Conservation (phyloP, 2,113 vertebrate species). For the Guaruba guarouba region DNA sequence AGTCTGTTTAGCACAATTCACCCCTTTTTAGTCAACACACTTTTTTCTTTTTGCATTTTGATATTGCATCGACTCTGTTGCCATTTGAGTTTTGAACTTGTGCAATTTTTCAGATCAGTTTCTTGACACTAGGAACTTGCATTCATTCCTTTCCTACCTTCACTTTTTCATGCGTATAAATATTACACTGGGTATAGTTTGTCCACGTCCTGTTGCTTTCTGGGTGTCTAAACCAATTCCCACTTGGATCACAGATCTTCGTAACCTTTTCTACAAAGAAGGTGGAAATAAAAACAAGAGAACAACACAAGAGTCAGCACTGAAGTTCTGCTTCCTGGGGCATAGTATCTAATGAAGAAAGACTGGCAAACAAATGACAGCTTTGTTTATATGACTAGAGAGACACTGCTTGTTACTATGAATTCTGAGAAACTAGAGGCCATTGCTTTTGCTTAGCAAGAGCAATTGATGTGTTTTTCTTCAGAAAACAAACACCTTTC, state of each 20-base stretch:
- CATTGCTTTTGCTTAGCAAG: constrained; percentile 19
- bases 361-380: not conserved
- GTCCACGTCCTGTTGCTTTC: constrained; percentile 94
- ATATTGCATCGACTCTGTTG: not conserved
- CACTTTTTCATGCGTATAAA: constrained; percentile 81
- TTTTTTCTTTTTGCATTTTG: not conserved
- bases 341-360: not conserved
- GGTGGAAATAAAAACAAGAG: not conserved
- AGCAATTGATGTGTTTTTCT: not conserved
- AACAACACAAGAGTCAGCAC: constrained; percentile 5
- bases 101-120: not conserved
- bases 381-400: constrained; percentile 29
- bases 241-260: constrained; percentile 88
- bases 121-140: not conserved
- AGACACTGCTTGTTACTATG: not conserved
- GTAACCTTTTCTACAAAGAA: constrained; percentile 86
- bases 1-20: not conserved
- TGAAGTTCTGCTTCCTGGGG: not conserved
- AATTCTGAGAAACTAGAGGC: constrained; percentile 35
- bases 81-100: not conserved
- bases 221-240: constrained; percentile 93
- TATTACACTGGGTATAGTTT: constrained; percentile 90
- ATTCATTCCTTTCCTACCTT: constrained; percentile 74
- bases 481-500: constrained; percentile 24
- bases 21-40: not conserved